These are phyloP conservation scores for Stichopus chloronotus DNA, from an alignment of 35 echinoderm and acorn worm species.

Conservation along the genomic window DNA sequence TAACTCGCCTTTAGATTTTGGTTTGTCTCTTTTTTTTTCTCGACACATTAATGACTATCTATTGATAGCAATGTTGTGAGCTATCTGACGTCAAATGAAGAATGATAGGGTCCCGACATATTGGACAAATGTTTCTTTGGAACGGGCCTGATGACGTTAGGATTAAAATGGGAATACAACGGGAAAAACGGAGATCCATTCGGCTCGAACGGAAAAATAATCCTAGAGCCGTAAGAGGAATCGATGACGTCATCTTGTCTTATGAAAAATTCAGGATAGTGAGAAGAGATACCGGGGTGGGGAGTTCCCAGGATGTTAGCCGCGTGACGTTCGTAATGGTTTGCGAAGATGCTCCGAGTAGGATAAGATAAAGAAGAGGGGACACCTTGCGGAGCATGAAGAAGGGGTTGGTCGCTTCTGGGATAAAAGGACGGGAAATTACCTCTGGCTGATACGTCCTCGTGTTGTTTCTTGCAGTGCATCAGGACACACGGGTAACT, in stretches of 20 bases:
- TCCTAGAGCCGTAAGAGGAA: neutral
- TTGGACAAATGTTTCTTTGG: slow-evolving; percentile 36
- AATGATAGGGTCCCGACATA: neutral
- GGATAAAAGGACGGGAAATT: slow-evolving; percentile 13
- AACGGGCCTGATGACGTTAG: slow-evolving; percentile 30
- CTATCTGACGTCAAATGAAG: slow-evolving; percentile 44
- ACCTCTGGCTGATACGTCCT: neutral
- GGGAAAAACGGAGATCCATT: slow-evolving; percentile 3
- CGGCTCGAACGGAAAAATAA: neutral
- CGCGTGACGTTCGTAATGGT: slow-evolving; percentile 11
- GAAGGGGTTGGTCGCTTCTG: neutral
- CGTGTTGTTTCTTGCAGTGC: slow-evolving; percentile 53
- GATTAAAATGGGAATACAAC: slow-evolving; percentile 14
- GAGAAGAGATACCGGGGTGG: neutral
- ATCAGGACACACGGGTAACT: slow-evolving; percentile 42
- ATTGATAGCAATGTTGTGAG: neutral
- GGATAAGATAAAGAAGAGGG: neutral
- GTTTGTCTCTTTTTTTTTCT: no score
- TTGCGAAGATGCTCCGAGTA: neutral
- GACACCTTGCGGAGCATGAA: neutral
- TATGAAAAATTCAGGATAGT: neutral
- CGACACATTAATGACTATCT: neutral
- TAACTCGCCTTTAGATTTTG: no score
- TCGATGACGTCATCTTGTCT: slow-evolving; percentile 16
- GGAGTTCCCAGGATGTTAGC: slow-evolving; percentile 14